A percentile compares a stretch with the other conserved stretches of the same genome.
Conservation (phyloP, 2,888 invertebrate species). For the Pardosa pseudoannulata region DNA sequence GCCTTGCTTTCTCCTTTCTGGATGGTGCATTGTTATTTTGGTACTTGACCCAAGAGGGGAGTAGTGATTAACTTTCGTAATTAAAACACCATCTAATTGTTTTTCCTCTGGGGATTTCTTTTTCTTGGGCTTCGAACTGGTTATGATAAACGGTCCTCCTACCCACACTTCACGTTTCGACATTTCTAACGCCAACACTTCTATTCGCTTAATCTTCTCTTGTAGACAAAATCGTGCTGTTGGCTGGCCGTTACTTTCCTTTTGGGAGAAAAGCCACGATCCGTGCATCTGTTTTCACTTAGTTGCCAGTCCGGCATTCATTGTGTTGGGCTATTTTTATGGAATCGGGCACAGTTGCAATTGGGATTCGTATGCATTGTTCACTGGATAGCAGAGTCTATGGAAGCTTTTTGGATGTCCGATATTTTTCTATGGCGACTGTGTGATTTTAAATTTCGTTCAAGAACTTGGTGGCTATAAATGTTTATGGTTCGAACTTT, state of each 20-base stretch:
- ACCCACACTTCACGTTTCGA: conserved; percentile 43
- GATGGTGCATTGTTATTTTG: neutral
- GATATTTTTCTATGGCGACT: no score
- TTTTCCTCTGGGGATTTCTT: conserved; percentile 14
- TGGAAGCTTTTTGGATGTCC: no score
- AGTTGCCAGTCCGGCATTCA: neutral
- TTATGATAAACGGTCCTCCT: conserved; percentile 46
- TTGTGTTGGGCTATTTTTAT: no score
- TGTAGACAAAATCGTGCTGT: neutral
- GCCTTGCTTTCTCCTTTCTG: neutral
- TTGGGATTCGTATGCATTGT: no score
- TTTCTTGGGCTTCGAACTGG: conserved; percentile 37
- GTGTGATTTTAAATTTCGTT: no score
- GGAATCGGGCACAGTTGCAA: no score
- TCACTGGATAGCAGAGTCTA: no score
- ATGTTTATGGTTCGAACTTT: no score
- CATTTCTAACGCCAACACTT: conserved; percentile 52
- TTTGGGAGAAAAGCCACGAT: neutral
- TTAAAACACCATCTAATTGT: conserved; percentile 37
- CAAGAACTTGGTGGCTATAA: no score
- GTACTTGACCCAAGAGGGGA: neutral
- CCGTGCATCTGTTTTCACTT: neutral
- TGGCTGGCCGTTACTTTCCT: neutral
- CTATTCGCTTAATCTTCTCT: no score
- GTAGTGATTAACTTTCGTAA: conserved; percentile 17